Conservation (phyloP, 1,140 invertebrate genomes). For the Neoseiulus cucumeris region DNA sequence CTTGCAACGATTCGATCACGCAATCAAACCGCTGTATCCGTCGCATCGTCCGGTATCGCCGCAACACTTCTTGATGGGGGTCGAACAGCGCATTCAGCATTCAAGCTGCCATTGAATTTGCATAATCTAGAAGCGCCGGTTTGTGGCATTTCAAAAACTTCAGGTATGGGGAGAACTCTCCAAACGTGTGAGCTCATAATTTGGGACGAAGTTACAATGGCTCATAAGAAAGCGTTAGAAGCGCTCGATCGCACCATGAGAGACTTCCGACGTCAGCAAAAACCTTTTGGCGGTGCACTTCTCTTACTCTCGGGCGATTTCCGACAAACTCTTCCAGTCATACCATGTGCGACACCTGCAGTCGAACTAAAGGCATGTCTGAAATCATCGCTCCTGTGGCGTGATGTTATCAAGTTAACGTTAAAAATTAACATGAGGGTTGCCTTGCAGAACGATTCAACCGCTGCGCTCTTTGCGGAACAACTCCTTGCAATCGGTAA, state of each 20-base stretch:
- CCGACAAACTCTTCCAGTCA: conserved; percentile 29
- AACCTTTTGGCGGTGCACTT: background rate
- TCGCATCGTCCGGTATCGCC: conserved; percentile 34
- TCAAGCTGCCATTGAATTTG: conserved; percentile 27
- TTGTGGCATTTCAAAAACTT: conserved; percentile 21
- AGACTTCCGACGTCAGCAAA: conserved; percentile 20
- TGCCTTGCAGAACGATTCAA: no score
- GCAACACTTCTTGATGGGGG: conserved; percentile 23
- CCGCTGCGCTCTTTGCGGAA: no score
- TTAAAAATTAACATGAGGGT: no score
- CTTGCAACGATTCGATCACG: conserved; percentile 23
- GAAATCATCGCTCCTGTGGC: conserved; percentile 21
- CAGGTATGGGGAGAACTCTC: conserved; percentile 21
- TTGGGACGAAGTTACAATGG: conserved; percentile 28
- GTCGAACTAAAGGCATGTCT: conserved; percentile 26
- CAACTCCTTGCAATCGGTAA: no score
- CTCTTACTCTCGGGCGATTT: conserved; percentile 19
- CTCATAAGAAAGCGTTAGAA: conserved; percentile 19
- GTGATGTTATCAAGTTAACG: no score
- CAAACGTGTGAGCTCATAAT: conserved; percentile 23
- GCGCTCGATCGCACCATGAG: conserved; percentile 23
- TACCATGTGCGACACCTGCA: conserved; percentile 25
- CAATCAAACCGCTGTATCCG: conserved; percentile 25
- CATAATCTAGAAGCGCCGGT: conserved; percentile 6
- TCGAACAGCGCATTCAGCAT: conserved; percentile 31